Conservation (phyloP, 2,113 vertebrate species). For the Vireo altiloquus region DNA sequence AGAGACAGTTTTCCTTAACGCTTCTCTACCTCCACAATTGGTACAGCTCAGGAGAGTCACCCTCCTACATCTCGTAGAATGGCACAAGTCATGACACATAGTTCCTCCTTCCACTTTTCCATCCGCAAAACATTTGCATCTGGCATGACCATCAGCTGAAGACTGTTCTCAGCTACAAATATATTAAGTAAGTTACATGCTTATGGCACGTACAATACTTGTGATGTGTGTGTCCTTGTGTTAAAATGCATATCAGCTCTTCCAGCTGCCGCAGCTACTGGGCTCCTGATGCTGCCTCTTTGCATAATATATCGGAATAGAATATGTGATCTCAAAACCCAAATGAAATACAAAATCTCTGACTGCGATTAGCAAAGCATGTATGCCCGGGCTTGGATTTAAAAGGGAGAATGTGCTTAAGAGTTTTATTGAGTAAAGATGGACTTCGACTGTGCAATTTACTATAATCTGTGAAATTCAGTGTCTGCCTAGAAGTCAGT, state of each 20-base stretch:
- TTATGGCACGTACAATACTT: fast-evolving
- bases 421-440: background rate
- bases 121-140: background rate
- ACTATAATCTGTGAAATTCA: background rate
- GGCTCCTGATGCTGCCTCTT: background rate
- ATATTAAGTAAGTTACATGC: background rate
- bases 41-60: background rate
- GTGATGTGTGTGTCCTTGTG: fast-evolving
- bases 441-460: background rate
- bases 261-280: background rate
- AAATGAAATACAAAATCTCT: background rate
- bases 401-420: background rate
- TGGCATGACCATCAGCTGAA: background rate
- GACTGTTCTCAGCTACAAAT: background rate
- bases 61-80: fast-evolving
- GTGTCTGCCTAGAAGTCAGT: background rate
- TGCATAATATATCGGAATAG: background rate
- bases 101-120: background rate
- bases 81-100: background rate
- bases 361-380: background rate
- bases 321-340: background rate
- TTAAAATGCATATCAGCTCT: background rate
- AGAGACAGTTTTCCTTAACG: background rate
- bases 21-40: background rate
- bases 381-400: background rate